phyloP scores from a whole-genome alignment of 2,797 vertebrate species.

The Peromyscus melanophrys region DNA sequence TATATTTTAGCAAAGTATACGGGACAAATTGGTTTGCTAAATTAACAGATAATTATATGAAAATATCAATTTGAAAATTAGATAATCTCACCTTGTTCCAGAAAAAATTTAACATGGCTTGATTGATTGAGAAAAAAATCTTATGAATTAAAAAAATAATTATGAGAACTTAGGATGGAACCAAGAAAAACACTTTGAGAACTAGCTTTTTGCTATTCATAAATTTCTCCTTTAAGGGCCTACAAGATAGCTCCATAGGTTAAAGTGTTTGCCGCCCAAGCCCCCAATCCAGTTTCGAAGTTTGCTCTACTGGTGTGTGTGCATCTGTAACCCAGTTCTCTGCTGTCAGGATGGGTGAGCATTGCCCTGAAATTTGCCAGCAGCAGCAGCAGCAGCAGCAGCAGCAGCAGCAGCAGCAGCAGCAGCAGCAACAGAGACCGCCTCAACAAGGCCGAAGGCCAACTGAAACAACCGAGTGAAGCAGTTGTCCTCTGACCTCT shows the following conservation, averaged over 20 bases:
- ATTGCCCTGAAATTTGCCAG: neutral
- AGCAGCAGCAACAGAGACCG: too few species aligned
- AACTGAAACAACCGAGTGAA: neutral
- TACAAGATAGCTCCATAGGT: neutral
- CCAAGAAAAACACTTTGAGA: neutral
- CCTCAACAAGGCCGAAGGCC: neutral
- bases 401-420: neutral
- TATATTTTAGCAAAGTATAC: neutral
- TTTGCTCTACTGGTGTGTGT: neutral
- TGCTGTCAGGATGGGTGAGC: neutral
- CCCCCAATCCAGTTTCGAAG: neutral
- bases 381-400: neutral
- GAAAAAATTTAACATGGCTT: conserved; percentile 69
- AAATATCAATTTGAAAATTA: conserved; percentile 32
- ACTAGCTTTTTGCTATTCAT: neutral
- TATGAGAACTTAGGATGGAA: neutral
- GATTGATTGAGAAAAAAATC: conserved; percentile 28
- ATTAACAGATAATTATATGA: neutral
- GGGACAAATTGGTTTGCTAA: neutral
- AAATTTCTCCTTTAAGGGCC: neutral
- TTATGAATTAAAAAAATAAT: neutral
- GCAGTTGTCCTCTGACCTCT: neutral
- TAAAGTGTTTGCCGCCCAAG: neutral
- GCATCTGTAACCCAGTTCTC: neutral
- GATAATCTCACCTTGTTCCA: conserved; percentile 62